These are phyloP conservation scores for Tetragnatha montana DNA, from an alignment of 2,888 invertebrate genomes.

Conservation along the genomic window DNA sequence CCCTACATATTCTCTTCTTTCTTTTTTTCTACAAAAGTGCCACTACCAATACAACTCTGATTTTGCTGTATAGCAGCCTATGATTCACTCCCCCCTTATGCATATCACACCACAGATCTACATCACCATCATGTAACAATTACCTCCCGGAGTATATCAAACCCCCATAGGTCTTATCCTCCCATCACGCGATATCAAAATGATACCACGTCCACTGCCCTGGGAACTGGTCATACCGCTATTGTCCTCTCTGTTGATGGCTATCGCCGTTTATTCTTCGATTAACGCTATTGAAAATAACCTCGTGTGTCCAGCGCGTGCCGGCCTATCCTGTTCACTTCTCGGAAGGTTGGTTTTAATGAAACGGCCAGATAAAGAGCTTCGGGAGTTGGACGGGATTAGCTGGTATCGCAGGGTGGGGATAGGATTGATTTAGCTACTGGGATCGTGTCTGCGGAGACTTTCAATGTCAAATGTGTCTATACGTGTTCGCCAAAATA, in stretches of 20 bases:
- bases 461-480: neutral
- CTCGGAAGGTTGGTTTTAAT: neutral
- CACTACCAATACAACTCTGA: too few relatives aligned
- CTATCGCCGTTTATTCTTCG: conserved; percentile 21
- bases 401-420: neutral
- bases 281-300: conserved; percentile 9
- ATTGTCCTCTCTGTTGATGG: conserved; percentile 24
- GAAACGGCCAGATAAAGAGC: neutral
- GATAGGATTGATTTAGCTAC: neutral
- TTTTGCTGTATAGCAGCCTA: too few relatives aligned
- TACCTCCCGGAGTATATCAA: neutral
- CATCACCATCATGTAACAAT: neutral
- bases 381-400: neutral
- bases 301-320: conserved; percentile 8
- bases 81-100: too few relatives aligned
- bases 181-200: conserved; percentile 3
- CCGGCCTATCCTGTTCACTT: neutral
- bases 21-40: too few relatives aligned
- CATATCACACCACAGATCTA: neutral
- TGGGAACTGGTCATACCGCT: conserved; percentile 43
- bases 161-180: neutral
- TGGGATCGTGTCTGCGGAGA: neutral
- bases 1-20: too few relatives aligned
- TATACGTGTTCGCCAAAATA: too few relatives aligned
- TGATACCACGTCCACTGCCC: neutral